These are phyloP conservation scores for Serranochromis macrocephalus DNA, from an alignment of 2,113 vertebrate genomes.

Conservation along the genomic window DNA sequence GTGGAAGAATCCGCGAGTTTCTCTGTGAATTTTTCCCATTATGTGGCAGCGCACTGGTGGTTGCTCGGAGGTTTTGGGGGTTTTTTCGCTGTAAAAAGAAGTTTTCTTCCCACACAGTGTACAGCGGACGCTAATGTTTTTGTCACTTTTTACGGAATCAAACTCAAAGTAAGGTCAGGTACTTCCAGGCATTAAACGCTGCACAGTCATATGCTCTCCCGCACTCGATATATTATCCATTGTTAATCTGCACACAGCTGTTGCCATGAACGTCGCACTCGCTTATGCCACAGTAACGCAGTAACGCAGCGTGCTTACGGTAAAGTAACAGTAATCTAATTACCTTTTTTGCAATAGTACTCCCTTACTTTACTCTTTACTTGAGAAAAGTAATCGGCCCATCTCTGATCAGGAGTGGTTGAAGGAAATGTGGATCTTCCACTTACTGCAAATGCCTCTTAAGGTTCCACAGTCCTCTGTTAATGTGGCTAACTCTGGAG, in stretches of 20 bases:
- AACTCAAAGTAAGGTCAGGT: background rate
- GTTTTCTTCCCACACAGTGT: background rate
- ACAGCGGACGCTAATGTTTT: fast-evolving
- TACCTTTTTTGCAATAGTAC: background rate
- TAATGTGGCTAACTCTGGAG: background rate
- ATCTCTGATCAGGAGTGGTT: background rate
- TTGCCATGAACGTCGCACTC: background rate
- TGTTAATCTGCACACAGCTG: background rate
- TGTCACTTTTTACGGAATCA: background rate
- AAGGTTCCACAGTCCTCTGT: background rate
- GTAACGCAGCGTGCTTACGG: background rate
- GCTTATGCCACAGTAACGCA: background rate
- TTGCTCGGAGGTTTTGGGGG: background rate
- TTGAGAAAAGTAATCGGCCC: background rate
- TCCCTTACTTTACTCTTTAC: background rate
- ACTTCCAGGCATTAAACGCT: fast-evolving
- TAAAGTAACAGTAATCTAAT: background rate
- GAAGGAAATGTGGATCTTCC: background rate
- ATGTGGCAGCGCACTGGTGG: fast-evolving
- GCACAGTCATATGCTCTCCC: background rate
- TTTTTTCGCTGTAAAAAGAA: background rate
- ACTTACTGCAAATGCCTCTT: background rate
- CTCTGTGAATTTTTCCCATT: background rate
- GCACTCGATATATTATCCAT: background rate
- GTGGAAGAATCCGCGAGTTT: fast-evolving